Base-by-base conservation (phyloP, 92 coral and sea anemone species). In the Desmophyllum pertusum region DNA sequence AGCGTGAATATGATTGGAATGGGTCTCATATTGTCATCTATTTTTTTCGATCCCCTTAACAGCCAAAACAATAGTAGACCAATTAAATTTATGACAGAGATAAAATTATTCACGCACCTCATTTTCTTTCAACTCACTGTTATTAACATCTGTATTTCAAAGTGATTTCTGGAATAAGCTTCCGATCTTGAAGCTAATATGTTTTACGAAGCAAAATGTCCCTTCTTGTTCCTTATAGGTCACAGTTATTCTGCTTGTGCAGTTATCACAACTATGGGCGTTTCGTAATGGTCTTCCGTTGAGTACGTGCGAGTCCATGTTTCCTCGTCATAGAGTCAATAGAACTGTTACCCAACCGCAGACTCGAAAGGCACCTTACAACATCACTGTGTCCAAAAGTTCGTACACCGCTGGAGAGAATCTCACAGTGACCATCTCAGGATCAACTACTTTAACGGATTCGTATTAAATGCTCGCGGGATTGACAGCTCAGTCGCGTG, bases 391-490 rank as follows among this genome's bases (percentile, higher is more conserved):
- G 81, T 84, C 92, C 53, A 64, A 68, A n/a, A 37, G 39, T 13
- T 77, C 83, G 37, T 91, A 91, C 80, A 82, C 63, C 42, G 61
- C 78, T 2, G 89, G 94, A 18, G 90, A 77, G 25, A 85, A 67
- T 27, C 89, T 88, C 62, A 88, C 57, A 35, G 92, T 91, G 31
- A 91, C 66, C 29, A 81, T 91, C 37, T 45, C 59, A 25, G 86
- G 92, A 55, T 21, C 85, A 66, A 33, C 52, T 41, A 55, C 48
- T 33, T 91, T 23, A 84, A 70, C 21, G 94, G 94, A 36, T 88
- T 88, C 41, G 70, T 88, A 17, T 77, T 91, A 21, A 89, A 88
- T 65, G 94, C 92, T 13, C 80, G 48, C 5, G 78, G 79, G 5
- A 72, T 36, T 15, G 65, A 90, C 64, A 81, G 86, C 48, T 62